Evolutionary conservation across 2,113 vertebrate species (phyloP).

Genomic region (Triplophysa tibetana): DNA sequence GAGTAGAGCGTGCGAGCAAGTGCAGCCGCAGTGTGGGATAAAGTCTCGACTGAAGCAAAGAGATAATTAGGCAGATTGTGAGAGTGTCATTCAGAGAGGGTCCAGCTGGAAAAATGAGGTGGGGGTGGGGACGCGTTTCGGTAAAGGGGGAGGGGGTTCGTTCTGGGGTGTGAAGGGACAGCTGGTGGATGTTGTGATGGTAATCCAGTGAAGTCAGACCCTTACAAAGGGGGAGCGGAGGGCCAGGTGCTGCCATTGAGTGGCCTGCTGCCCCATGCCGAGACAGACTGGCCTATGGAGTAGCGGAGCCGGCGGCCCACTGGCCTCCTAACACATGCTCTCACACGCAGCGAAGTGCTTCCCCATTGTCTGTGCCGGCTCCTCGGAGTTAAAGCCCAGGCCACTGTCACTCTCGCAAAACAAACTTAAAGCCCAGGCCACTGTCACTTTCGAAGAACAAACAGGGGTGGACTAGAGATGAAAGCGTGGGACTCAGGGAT

Average conservation of each 20-base stretch:
- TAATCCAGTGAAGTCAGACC: slow-evolving; percentile 81
- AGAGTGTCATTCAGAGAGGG: slow-evolving; percentile 77
- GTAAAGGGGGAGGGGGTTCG: slow-evolving; percentile 34
- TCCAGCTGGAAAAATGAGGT: slow-evolving; percentile 74
- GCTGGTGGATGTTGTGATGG: slow-evolving; percentile 86
- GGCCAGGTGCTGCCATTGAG: slow-evolving; percentile 84
- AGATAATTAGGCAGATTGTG: slow-evolving; percentile 82
- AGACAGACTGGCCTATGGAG: slow-evolving; percentile 74
- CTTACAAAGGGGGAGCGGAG: slow-evolving; percentile 74
- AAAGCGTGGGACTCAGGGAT: slow-evolving; percentile 31
- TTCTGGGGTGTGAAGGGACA: slow-evolving; percentile 67
- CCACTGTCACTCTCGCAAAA: slow-evolving; percentile 39
- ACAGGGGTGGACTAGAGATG: slow-evolving; percentile 55
- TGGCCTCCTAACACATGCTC: slow-evolving; percentile 64
- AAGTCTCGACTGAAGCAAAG: slow-evolving; percentile 60
- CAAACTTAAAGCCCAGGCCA: slow-evolving; percentile 7
- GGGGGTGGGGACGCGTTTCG: slow-evolving; percentile 53
- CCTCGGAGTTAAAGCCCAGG: slow-evolving; percentile 7
- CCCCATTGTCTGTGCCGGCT: slow-evolving; percentile 27
- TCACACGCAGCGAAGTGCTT: slow-evolving; percentile 61
- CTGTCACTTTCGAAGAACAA: slow-evolving; percentile 27
- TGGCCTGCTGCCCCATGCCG: slow-evolving; percentile 73
- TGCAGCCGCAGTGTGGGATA: slow-evolving; percentile 52
- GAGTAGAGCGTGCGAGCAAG: slow-evolving; percentile 57
- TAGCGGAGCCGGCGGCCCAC: slow-evolving; percentile 67